These are phyloP conservation scores for Sinotaia quadrata DNA, from an alignment of 2,888 invertebrate genomes.

Conservation along the genomic window DNA sequence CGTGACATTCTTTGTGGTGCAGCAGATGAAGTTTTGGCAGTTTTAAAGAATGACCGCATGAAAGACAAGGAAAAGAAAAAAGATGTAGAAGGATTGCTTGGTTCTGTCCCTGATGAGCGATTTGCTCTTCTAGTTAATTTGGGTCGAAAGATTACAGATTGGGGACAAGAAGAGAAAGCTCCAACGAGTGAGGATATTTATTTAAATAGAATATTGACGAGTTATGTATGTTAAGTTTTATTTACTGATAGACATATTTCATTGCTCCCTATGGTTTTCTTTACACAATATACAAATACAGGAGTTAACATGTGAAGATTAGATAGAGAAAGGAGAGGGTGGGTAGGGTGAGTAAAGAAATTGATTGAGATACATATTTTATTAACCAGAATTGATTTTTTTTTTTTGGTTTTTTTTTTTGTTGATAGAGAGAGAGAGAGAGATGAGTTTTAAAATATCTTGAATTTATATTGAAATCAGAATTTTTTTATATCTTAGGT, in stretches of 20 bases:
- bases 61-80: conserved; percentile 92
- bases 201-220: background rate
- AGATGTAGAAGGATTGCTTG: conserved; percentile 90
- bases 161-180: conserved; percentile 76
- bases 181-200: conserved; percentile 61
- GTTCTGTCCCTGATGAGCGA: conserved; percentile 86
- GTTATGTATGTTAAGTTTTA: no score
- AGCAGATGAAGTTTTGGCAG: conserved; percentile 97
- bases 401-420: no score
- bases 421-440: no score
- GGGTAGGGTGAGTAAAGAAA: no score
- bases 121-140: conserved; percentile 96
- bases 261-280: background rate
- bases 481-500: no score
- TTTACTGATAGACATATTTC: background rate
- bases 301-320: background rate
- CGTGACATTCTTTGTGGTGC: conserved; percentile 97
- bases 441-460: no score
- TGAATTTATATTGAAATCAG: no score
- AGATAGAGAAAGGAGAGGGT: no score
- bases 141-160: conserved; percentile 98
- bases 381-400: no score
- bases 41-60: conserved; percentile 93
- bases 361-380: no score
- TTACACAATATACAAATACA: background rate